These are phyloP conservation scores for Peromyscus attwateri DNA, from an alignment of 2,797 vertebrate species.

Conservation along the genomic window DNA sequence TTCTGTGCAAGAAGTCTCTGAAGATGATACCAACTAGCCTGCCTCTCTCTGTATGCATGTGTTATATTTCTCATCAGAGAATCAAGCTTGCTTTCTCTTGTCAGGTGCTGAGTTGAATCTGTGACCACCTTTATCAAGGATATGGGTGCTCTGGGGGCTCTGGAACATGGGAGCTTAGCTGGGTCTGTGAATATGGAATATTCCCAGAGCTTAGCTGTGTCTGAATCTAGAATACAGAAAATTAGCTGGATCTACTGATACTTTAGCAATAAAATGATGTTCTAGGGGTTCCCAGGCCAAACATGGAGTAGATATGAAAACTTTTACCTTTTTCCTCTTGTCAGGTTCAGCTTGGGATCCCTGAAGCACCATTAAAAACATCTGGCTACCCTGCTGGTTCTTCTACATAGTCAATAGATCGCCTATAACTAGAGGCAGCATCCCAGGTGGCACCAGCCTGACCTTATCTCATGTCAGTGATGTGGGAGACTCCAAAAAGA, in stretches of 20 bases:
- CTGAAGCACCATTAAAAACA: not conserved
- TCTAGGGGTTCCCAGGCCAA: not conserved
- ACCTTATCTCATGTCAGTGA: not conserved
- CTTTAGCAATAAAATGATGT: not conserved
- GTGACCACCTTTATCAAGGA: not conserved
- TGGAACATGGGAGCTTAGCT: not conserved
- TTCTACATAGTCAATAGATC: not conserved
- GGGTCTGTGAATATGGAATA: not conserved
- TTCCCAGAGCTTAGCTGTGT: not conserved
- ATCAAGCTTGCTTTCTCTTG: not conserved
- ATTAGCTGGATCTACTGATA: not conserved
- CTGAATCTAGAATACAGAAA: not conserved
- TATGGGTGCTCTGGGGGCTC: not conserved
- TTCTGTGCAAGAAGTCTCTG: not conserved
- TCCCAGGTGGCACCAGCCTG: not conserved
- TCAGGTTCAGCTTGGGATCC: not conserved
- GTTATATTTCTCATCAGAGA: not conserved
- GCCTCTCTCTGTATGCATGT: too few relatives aligned
- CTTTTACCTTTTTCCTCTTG: not conserved
- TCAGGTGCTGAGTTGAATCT: not conserved
- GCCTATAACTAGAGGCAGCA: not conserved
- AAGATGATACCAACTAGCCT: not conserved
- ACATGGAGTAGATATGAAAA: not conserved
- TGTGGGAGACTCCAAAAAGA: not conserved
- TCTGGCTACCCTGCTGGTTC: not conserved